Conservation (phyloP, 2,888 invertebrate species). For the Lasius fuliginosus region DNA sequence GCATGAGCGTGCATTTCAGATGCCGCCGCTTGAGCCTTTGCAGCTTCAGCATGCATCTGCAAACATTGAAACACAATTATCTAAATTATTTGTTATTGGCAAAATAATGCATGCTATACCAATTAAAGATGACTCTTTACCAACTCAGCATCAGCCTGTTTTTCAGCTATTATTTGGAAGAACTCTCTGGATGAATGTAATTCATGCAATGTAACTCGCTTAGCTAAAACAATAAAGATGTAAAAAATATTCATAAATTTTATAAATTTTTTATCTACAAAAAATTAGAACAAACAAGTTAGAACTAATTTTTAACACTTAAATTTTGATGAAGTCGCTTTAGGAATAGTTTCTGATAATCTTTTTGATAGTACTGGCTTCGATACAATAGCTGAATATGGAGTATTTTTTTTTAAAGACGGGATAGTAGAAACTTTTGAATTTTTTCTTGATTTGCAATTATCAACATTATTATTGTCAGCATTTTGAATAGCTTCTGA, state of each 20-base stretch:
- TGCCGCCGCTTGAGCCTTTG: constrained; percentile 20
- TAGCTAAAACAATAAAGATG: not conserved
- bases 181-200: not conserved
- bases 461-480: too few species aligned
- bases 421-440: too few species aligned
- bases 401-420: too few species aligned
- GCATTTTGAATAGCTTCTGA: too few species aligned
- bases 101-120: not conserved
- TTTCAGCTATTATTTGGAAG: not conserved
- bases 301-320: too few species aligned
- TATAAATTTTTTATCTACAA: too few species aligned
- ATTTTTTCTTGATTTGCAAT: too few species aligned
- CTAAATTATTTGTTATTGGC: not conserved
- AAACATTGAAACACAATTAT: constrained; percentile 18
- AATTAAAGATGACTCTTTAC: constrained; percentile 5
- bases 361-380: too few species aligned
- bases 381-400: too few species aligned
- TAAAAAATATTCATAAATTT: not conserved
- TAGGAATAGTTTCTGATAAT: too few species aligned
- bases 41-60: constrained; percentile 29
- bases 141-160: constrained; percentile 26
- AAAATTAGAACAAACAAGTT: too few species aligned
- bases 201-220: not conserved
- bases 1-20: constrained; percentile 14
- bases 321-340: too few species aligned